Percentiles rank a stretch among this genome's conserved stretches.
Conservation (phyloP, 2,113 vertebrate genomes). For the Actenoides lindsayi region DNA sequence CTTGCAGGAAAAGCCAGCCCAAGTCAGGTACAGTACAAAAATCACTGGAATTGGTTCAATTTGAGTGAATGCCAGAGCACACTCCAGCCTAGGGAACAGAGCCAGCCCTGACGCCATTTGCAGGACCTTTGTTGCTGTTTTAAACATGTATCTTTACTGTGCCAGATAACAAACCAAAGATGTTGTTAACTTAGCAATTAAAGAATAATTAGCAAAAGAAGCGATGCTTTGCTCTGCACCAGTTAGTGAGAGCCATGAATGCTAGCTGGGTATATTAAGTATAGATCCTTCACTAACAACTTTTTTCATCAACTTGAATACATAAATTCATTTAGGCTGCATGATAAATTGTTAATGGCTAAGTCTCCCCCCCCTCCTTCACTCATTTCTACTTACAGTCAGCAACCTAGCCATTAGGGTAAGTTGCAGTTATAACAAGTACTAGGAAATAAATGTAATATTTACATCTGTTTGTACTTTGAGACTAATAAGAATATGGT, state of each 20-base stretch:
- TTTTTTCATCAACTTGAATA: not conserved
- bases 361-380: not conserved
- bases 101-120: slow-evolving; percentile 21
- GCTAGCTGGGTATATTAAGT: not conserved
- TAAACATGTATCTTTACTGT: not conserved
- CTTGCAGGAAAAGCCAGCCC: not conserved
- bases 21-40: not conserved
- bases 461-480: not conserved
- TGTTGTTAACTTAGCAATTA: not conserved
- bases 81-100: not conserved
- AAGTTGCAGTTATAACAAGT: not conserved
- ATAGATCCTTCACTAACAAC: not conserved
- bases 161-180: slow-evolving; percentile 2
- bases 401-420: not conserved
- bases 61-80: slow-evolving; percentile 19
- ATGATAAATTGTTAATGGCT: not conserved
- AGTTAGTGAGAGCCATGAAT: not conserved
- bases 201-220: not conserved
- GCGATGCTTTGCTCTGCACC: not conserved
- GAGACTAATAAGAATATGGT: not conserved
- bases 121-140: slow-evolving; percentile 12
- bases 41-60: not conserved
- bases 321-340: not conserved
- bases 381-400: not conserved
- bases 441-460: slow-evolving; percentile 18